phyloP scores from a whole-genome alignment of 2,888 invertebrate species.

The Pardosa pseudoannulata region DNA sequence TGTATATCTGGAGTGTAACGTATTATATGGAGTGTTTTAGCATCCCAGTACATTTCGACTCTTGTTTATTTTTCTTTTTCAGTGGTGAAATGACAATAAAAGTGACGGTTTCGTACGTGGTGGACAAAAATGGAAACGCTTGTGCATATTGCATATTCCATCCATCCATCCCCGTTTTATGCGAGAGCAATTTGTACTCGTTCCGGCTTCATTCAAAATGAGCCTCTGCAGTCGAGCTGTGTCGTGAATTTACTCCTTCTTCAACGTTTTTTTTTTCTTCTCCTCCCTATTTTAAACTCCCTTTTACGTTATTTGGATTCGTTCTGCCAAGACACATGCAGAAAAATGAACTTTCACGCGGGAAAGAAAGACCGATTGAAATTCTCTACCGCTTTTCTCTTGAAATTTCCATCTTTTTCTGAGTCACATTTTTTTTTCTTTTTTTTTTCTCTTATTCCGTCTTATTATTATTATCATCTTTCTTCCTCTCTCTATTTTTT shows the following conservation, averaged over 20 bases:
- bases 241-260: slow-evolving; percentile 28
- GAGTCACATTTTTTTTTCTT: slow-evolving; percentile 20
- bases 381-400: slow-evolving; percentile 50
- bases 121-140: slow-evolving; percentile 52
- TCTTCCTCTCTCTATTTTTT: slow-evolving; percentile 1
- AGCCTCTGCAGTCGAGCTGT: slow-evolving; percentile 36
- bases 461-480: slow-evolving; percentile 66
- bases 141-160: neutral
- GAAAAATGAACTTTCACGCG: slow-evolving; percentile 67
- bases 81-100: too few species aligned
- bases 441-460: too few species aligned
- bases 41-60: too few species aligned
- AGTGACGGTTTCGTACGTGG: too few species aligned
- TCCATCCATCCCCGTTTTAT: slow-evolving; percentile 31
- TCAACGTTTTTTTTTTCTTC: slow-evolving; percentile 29
- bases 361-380: slow-evolving; percentile 48
- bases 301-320: slow-evolving; percentile 55
- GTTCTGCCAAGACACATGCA: slow-evolving; percentile 31
- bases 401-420: slow-evolving; percentile 20
- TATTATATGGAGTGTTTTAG: too few species aligned
- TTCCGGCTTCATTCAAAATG: slow-evolving; percentile 60
- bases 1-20: too few species aligned
- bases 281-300: too few species aligned
- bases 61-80: too few species aligned
- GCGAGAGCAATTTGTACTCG: slow-evolving; percentile 66